These are phyloP conservation scores for Bothrops alternatus DNA, from an alignment of 2,797 vertebrate species.

Conservation along the genomic window DNA sequence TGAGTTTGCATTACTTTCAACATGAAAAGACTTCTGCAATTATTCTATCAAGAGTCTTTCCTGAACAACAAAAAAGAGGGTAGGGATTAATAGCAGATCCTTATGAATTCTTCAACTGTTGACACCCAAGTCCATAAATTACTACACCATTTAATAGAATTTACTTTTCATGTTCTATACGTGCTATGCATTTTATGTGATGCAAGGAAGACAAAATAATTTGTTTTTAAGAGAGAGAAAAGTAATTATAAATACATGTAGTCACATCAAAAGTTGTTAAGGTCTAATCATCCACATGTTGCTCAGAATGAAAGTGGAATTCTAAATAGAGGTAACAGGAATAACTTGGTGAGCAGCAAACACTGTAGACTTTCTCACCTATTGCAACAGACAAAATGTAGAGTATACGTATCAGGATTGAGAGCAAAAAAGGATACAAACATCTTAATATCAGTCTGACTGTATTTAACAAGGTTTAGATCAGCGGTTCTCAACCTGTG, in stretches of 20 bases:
- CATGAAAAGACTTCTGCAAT: slow-evolving; percentile 13
- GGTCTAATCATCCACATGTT: not conserved
- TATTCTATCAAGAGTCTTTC: not conserved
- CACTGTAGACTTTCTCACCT: not conserved
- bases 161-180: not conserved
- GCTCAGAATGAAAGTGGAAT: not conserved
- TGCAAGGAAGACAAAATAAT: not conserved
- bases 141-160: not conserved
- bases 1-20: not conserved
- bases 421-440: not conserved
- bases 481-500: too few relatives aligned
- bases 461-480: not conserved
- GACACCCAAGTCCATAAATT: not conserved
- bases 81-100: slow-evolving; percentile 8
- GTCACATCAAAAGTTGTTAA: not conserved
- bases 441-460: not conserved
- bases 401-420: not conserved
- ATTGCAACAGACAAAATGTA: not conserved
- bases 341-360: not conserved
- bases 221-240: not conserved
- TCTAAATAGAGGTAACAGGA: not conserved
- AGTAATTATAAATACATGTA: not conserved
- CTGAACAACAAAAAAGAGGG: not conserved
- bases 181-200: not conserved
- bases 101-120: not conserved